phyloP scores from a whole-genome alignment of 2,797 vertebrate species.

The Pachyuromys duprasi region DNA sequence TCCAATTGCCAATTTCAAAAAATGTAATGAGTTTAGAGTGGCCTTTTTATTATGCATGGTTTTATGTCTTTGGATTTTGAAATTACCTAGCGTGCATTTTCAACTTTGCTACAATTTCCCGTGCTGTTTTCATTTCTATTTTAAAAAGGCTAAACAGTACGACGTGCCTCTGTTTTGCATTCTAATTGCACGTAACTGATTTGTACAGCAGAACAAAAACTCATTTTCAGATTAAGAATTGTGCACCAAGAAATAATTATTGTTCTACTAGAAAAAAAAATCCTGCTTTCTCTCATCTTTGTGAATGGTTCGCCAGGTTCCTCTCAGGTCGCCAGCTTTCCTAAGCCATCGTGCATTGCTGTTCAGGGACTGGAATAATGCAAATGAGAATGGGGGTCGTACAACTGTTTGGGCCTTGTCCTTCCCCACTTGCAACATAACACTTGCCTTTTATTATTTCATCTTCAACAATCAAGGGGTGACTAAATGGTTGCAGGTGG shows the following conservation, averaged over 20 bases:
- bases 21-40: constrained; percentile 79
- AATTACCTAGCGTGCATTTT: constrained; percentile 86
- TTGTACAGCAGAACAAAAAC: constrained; percentile 87
- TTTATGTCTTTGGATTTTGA: constrained; percentile 87
- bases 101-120: constrained; percentile 87
- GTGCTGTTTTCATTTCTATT: constrained; percentile 88
- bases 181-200: constrained; percentile 88
- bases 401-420: constrained; percentile 89
- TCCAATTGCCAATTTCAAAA: constrained; percentile 81
- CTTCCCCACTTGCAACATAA: constrained; percentile 88
- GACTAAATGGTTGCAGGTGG: constrained; percentile 99
- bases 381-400: constrained; percentile 82
- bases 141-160: constrained; percentile 84
- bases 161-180: constrained; percentile 86
- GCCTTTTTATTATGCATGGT: constrained; percentile 84
- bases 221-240: constrained; percentile 88
- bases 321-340: constrained; percentile 79
- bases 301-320: constrained; percentile 74
- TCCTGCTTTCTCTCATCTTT: constrained; percentile 73
- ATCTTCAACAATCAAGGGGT: constrained; percentile 97
- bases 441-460: constrained; percentile 95
- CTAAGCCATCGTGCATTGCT: constrained; percentile 79
- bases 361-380: constrained; percentile 81
- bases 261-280: constrained; percentile 78
- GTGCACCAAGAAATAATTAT: constrained; percentile 86